A percentile compares a stretch with the other conserved stretches of the same genome.
These are phyloP conservation scores for Lasius platythorax DNA, from an alignment of 2,888 invertebrate species.

Conservation along the genomic window DNA sequence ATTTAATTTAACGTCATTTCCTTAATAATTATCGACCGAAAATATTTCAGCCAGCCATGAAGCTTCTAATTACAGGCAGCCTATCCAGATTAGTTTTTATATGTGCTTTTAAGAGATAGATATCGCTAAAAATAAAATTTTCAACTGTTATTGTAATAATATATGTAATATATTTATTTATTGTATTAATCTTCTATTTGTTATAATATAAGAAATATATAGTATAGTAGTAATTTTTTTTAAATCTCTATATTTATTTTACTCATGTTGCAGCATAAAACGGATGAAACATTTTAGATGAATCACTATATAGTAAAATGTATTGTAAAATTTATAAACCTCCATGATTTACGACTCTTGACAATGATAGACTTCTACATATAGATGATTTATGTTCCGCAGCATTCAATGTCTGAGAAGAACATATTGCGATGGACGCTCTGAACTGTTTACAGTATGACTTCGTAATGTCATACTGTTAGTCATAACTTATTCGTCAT, in stretches of 20 bases:
- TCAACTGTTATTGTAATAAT: background rate
- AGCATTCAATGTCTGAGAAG: conserved; percentile 74
- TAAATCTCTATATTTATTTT: background rate
- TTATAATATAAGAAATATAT: background rate
- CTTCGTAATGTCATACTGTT: conserved; percentile 64
- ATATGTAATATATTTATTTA: background rate
- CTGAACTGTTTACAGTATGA: conserved; percentile 72
- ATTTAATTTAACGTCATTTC: conserved; percentile 50
- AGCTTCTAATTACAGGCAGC: conserved; percentile 3
- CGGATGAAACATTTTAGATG: background rate
- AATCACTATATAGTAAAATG: background rate
- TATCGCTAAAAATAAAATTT: background rate
- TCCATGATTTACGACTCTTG: conserved; percentile 56
- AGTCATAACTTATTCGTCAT: conserved; percentile 78
- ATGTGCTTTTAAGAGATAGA: background rate
- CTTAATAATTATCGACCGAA: conserved; percentile 32
- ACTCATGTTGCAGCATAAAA: background rate
- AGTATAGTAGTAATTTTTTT: background rate
- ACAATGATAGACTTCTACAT: conserved; percentile 60
- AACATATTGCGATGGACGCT: conserved; percentile 75
- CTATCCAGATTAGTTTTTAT: background rate
- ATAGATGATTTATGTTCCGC: conserved; percentile 72
- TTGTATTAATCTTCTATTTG: background rate
- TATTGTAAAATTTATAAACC: conserved; percentile 44
- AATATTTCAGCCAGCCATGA: background rate